Evolutionary conservation across 2,888 invertebrate genomes (phyloP).

Genomic region (Danaus chrysippus): DNA sequence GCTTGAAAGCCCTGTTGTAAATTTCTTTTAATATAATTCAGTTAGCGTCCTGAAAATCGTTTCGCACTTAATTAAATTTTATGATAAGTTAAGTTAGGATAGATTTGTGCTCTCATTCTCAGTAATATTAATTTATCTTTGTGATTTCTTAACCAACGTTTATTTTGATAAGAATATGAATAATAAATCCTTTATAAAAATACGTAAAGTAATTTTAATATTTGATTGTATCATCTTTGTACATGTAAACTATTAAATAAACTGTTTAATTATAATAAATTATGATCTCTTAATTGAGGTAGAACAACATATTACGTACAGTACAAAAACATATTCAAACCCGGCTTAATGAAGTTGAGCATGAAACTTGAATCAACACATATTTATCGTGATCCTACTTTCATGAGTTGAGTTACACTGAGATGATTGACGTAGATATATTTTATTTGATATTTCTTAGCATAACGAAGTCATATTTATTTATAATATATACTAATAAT

Average conservation of each 20-base stretch:
- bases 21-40: constrained; percentile 7
- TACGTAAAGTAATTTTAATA: no score
- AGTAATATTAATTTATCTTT: neutral
- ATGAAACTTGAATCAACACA: constrained; percentile 1
- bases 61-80: constrained; percentile 3
- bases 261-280: neutral
- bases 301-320: neutral
- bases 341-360: constrained; percentile 3
- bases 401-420: neutral
- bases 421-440: neutral
- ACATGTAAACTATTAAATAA: no score
- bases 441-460: no score
- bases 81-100: constrained; percentile 2
- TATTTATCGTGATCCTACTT: neutral
- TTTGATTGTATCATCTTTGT: no score
- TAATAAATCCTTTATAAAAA: no score
- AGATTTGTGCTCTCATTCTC: neutral
- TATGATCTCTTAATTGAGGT: neutral
- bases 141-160: no score
- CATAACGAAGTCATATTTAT: no score
- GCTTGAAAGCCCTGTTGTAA: neutral
- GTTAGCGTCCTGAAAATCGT: constrained; percentile 3
- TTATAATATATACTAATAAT: no score
- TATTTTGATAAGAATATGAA: no score
- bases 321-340: neutral